Percentiles rank a stretch among this genome's conserved stretches.
phyloP scores from a whole-genome alignment of 2,113 vertebrate species.

The Ellobius talpinus region DNA sequence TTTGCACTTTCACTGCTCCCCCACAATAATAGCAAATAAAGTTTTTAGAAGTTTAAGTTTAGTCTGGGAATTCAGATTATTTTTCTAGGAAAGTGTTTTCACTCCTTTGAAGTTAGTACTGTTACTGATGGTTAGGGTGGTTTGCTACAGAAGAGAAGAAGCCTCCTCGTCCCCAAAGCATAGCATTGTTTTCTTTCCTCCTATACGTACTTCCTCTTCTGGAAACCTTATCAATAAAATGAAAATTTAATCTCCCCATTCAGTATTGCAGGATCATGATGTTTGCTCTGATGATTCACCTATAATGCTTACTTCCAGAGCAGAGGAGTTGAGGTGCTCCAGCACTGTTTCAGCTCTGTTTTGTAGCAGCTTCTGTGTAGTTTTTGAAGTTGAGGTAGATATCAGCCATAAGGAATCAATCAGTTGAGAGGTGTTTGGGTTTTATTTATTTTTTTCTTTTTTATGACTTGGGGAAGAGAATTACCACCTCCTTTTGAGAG shows the following conservation, averaged over 20 bases:
- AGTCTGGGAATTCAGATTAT: neutral
- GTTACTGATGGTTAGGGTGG: neutral
- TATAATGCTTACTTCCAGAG: neutral
- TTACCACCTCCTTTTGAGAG: slow-evolving; percentile 42
- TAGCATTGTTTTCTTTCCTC: slow-evolving; percentile 10
- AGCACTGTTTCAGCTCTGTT: slow-evolving; percentile 26
- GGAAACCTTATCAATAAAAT: slow-evolving; percentile 31
- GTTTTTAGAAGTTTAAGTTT: neutral
- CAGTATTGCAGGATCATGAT: neutral
- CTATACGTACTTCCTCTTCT: slow-evolving; percentile 15
- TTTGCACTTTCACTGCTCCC: neutral
- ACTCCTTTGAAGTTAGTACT: neutral
- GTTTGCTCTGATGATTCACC: slow-evolving; percentile 4
- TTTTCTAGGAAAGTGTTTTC: slow-evolving; percentile 37
- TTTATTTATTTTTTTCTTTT: slow-evolving; percentile 45
- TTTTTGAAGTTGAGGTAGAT: slow-evolving; percentile 7
- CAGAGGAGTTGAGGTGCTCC: neutral
- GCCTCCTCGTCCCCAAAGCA: neutral
- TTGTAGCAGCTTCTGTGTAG: neutral
- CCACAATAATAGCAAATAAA: neutral
- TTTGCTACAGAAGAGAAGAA: slow-evolving; percentile 32
- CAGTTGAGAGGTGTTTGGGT: neutral
- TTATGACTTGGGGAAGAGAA: neutral
- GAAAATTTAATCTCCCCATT: slow-evolving; percentile 26
- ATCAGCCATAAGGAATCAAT: neutral